Percentiles rank a stretch among this genome's conserved stretches.
Evolutionary conservation across 1,140 invertebrate genomes (phyloP).

Genomic region (Platorchestia sp.): DNA sequence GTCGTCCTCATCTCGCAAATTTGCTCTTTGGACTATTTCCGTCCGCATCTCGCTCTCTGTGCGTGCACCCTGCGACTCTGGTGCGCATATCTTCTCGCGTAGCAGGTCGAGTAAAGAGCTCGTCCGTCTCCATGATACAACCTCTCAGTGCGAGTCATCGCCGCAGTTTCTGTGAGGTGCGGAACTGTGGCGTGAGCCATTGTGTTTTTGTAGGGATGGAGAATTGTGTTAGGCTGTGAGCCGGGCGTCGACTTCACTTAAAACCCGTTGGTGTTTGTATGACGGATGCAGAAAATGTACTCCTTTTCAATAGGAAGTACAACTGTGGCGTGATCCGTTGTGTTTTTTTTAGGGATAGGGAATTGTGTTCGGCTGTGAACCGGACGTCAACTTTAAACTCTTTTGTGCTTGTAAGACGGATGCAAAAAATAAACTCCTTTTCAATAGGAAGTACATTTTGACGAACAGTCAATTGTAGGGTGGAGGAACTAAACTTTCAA

Average conservation of each 20-base stretch:
- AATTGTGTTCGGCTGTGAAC: background rate
- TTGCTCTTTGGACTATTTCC: background rate
- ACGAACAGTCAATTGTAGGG: background rate
- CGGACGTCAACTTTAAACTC: background rate
- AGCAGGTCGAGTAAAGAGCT: background rate
- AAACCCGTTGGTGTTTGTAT: background rate
- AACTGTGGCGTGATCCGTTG: background rate
- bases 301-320: background rate
- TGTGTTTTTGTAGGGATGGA: background rate
- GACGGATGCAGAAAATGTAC: background rate
- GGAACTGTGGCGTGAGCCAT: background rate
- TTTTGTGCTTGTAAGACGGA: background rate
- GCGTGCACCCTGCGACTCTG: background rate
- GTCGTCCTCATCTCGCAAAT: background rate
- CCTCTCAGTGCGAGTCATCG: background rate
- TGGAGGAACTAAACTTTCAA: background rate
- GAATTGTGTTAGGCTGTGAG: background rate
- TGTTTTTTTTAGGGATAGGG: background rate
- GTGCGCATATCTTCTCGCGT: background rate
- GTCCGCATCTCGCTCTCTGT: background rate
- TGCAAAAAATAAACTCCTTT: background rate
- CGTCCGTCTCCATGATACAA: conserved; percentile 33
- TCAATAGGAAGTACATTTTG: background rate
- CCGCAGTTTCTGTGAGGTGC: background rate
- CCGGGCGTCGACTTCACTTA: background rate